phyloP scores from a whole-genome alignment of 2,113 vertebrate genomes.

The Micronycteris hirsuta region DNA sequence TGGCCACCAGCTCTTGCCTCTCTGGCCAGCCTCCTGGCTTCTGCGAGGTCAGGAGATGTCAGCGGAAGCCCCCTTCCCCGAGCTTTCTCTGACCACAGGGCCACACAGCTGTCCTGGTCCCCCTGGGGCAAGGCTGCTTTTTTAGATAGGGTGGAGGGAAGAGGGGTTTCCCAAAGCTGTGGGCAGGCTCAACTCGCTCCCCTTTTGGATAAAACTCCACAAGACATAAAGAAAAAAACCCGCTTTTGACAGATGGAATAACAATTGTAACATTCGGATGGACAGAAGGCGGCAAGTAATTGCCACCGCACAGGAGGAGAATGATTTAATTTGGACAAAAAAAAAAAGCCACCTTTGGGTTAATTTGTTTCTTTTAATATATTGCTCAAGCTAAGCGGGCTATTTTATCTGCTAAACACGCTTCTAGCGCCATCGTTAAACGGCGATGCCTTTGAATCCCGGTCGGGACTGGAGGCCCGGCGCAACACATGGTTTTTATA shows the following conservation, averaged over 20 bases:
- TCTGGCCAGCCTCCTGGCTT: not conserved
- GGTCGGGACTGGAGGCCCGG: constrained; percentile 79
- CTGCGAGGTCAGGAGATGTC: not conserved
- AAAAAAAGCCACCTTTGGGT: constrained; percentile 81
- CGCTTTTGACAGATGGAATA: constrained; percentile 82
- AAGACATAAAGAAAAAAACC: constrained; percentile 61
- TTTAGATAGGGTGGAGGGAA: constrained; percentile 41
- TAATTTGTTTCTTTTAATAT: constrained; percentile 87
- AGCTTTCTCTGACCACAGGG: not conserved
- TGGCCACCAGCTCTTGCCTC: not conserved
- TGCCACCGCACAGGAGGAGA: constrained; percentile 79
- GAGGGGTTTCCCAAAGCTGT: constrained; percentile 47
- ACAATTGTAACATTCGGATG: constrained; percentile 80
- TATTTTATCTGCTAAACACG: constrained; percentile 81
- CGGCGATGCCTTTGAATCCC: constrained; percentile 82
- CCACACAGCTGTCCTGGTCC: constrained; percentile 5
- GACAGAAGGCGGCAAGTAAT: constrained; percentile 79
- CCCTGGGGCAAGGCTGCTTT: not conserved
- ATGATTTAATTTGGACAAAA: constrained; percentile 81
- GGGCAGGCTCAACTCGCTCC: constrained; percentile 52
- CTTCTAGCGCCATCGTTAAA: constrained; percentile 81
- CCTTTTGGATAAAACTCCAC: constrained; percentile 56
- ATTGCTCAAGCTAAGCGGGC: constrained; percentile 80
- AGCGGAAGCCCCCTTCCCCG: not conserved
- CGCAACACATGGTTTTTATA: constrained; percentile 89